Evolutionary conservation across 2,888 invertebrate genomes (phyloP).

Genomic region (Lucinisca nassula): DNA sequence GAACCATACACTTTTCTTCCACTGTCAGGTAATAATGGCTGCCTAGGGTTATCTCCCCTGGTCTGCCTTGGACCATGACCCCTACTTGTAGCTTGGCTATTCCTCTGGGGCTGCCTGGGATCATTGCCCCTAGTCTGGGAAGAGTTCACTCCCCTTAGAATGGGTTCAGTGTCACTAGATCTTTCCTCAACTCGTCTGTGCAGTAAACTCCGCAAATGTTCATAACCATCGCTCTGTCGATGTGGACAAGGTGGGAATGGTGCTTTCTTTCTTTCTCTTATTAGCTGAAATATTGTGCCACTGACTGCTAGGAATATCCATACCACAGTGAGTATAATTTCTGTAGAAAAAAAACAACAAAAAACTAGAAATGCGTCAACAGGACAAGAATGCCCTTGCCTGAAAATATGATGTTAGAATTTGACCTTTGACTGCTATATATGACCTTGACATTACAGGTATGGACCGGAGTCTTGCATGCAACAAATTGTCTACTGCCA

Average conservation of each 20-base stretch:
- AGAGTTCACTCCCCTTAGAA: neutral
- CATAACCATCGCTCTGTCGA: slow-evolving; percentile 29
- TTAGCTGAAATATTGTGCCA: slow-evolving; percentile 90
- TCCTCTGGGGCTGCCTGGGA: neutral
- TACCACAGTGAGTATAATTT: slow-evolving; percentile 89
- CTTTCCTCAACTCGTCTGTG: neutral
- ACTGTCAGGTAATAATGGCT: neutral
- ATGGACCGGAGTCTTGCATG: no score
- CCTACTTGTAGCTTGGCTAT: neutral
- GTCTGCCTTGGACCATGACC: neutral
- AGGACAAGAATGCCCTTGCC: no score
- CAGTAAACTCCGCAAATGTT: slow-evolving; percentile 34
- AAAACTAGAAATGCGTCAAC: no score
- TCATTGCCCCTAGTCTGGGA: neutral
- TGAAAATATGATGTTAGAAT: no score
- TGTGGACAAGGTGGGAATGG: slow-evolving; percentile 91
- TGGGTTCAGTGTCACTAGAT: slow-evolving; percentile 35
- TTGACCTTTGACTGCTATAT: no score
- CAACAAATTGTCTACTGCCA: no score
- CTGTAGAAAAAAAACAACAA: slow-evolving; percentile 88
- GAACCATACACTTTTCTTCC: neutral
- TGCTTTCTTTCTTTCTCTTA: slow-evolving; percentile 90
- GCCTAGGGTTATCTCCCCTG: neutral
- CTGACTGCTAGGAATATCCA: slow-evolving; percentile 90
- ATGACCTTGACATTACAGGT: no score